Evolutionary conservation across 2,113 vertebrate genomes (phyloP), one percentile per base, ranked within the genome.

Genomic region (Dendrocopos noguchii): DNA sequence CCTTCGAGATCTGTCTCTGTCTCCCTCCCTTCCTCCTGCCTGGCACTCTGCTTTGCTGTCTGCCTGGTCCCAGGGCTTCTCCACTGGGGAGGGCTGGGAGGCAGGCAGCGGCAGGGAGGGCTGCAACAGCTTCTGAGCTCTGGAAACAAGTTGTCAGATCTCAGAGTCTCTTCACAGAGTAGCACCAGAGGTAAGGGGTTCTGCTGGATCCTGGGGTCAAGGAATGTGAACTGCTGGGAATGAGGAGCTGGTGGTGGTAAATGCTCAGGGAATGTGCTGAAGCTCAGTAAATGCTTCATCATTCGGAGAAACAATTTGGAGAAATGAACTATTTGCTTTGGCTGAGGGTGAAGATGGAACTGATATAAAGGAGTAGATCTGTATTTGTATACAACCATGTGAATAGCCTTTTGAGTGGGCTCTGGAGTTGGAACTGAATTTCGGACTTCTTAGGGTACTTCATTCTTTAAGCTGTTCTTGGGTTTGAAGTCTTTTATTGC

Each of bases 161-260:
- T 84, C 77, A 89, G 66, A 85, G 57, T 91, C n/a, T 33, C 47
- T 91, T 52, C 5, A 22, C 76, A 90, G 85, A 94, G 65, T 90
- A 93, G 63, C 84, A 68, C n/a, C 6, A 91, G 91, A 96, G 96
- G 94, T 96, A 96, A 95, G 94, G 77, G 61, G 15, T 85, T 87
- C 73, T 80, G 71, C 67, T 60, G 68, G 53, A 94, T 50, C 53
- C 76, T 50, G 88, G 90, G 94, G 33, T 47, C 1, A 13, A 83
- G 68, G 68, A 67, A 53, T 83, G 66, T 1, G 7, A 77, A 42
- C 68, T 25, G 68, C 64, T 56, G 91, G 76, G 91, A 89, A 53
- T 1, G 6, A 74, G 84, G 22, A 75, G 31, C 10, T 88, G 0
- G 1, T 0, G 10, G 50, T n/a, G 65, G 83, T 52, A 22, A 57